Evolutionary conservation across 2,888 invertebrate genomes (phyloP), one percentile per base, ranked within the genome.

Genomic region (Dasysyrphus tricinctus): DNA sequence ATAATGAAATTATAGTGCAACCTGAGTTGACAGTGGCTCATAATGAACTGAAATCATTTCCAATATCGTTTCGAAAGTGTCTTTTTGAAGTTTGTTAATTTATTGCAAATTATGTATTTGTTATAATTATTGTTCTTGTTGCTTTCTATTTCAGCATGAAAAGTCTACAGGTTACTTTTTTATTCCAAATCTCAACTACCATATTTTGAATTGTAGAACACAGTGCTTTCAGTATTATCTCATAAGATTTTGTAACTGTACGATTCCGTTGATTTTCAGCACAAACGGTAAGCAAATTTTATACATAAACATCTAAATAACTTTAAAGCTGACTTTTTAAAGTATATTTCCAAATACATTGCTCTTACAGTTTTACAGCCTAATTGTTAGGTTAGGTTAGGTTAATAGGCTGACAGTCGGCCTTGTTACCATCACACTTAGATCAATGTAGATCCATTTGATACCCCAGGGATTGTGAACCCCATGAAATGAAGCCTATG

Each of bases 211-310:
- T 74, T 92, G 92, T 74, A 57, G 89, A 8, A 81, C 88, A 1
- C 81, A 89, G 47, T 92, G 92, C 37, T 88, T 90, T 7, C 91
- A 92, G 59, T 63, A 84, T 3, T 88, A 90, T 19, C 61, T 91
- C 5, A 39, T 89, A 1, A 61, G 65, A 5, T 57, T 84, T 56
- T 92, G 92, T 81, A 91, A 90, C 14, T 92, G 92, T 74, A 90
- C 91, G 0, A 61, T 90, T 37, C 89, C 91, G 0, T 77, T 89
- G 24, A 90, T 89, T 54, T 89, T 91, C 63, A 91, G 90, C 0
- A 14, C 1, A 14, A 0, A 0, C 5, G 42, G 42, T 42, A 32
- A 32, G 24, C 24, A 24, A 24, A 24, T 24, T 24, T 24, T 24
- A 24, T 24, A 2, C 24, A 24, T 24, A 24, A n/a, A 24, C 3